Evolutionary conservation across 2,888 invertebrate genomes (phyloP).

Genomic region (Criorhina ranunculi): DNA sequence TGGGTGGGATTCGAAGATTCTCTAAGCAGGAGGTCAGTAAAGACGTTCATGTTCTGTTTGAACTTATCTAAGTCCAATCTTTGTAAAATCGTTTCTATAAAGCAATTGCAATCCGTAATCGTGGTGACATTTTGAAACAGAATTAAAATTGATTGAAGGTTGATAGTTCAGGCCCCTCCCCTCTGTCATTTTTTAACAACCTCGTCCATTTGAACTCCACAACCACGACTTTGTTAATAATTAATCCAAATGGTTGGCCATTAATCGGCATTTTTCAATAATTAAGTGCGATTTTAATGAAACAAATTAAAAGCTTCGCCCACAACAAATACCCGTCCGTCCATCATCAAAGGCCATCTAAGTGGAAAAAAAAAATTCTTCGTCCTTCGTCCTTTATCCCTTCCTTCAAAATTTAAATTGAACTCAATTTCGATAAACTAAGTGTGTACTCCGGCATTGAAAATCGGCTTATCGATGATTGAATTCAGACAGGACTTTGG

Average conservation of each 20-base stretch:
- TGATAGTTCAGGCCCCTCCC: too few relatives aligned
- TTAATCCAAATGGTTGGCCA: not conserved
- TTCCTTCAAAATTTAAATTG: conserved; percentile 24
- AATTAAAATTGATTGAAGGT: too few relatives aligned
- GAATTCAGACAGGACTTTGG: conserved; percentile 3
- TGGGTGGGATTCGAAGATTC: too few relatives aligned
- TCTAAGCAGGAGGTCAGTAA: too few relatives aligned
- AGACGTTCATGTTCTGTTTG: too few relatives aligned
- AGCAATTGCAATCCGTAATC: too few relatives aligned
- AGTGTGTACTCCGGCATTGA: not conserved
- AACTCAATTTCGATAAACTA: conserved; percentile 16
- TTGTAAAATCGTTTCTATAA: too few relatives aligned
- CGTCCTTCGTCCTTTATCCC: too few relatives aligned
- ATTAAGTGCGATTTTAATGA: conserved; percentile 32
- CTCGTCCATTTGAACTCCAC: not conserved
- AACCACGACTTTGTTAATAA: not conserved
- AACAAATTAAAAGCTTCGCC: conserved; percentile 36
- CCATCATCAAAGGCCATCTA: not conserved
- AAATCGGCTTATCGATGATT: conserved; percentile 56
- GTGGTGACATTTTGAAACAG: too few relatives aligned
- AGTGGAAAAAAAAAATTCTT: not conserved
- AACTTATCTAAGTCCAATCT: too few relatives aligned
- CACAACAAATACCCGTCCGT: not conserved
- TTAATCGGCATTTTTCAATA: conserved; percentile 12
- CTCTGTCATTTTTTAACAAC: not conserved